Percentiles rank a stretch among this genome's conserved stretches.
Evolutionary conservation across 2,888 invertebrate genomes (phyloP).

Genomic region (Andrena flavipes): DNA sequence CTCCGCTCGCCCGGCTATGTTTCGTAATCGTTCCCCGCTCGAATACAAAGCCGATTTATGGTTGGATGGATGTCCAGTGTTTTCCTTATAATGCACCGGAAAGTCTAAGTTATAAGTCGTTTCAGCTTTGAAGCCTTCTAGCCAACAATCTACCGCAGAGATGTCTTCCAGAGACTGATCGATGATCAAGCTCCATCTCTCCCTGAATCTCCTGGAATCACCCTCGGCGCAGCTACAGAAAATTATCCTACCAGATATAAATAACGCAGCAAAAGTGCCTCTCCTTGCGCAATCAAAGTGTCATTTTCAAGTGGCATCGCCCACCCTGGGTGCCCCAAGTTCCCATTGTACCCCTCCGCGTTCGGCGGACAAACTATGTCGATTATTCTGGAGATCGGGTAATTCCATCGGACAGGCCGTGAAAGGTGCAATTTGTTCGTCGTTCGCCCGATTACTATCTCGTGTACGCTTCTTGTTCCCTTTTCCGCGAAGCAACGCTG

Average conservation of each 20-base stretch:
- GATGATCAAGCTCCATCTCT: no score
- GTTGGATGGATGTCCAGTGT: neutral
- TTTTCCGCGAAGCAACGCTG: conserved; percentile 54
- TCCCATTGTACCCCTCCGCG: conserved; percentile 21
- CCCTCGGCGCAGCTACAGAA: no score
- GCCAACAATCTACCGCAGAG: no score
- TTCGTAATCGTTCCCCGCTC: conserved; percentile 12
- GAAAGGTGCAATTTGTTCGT: conserved; percentile 70
- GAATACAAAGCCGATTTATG: neutral
- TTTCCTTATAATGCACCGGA: neutral
- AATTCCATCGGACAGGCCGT: conserved; percentile 57
- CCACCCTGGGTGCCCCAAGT: neutral
- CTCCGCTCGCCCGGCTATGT: neutral
- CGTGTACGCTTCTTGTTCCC: conserved; percentile 43
- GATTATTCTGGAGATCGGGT: conserved; percentile 62
- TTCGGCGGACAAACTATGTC: conserved; percentile 28
- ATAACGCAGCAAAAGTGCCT: no score
- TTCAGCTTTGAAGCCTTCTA: neutral
- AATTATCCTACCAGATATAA: no score
- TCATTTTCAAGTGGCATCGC: neutral
- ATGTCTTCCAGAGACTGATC: no score
- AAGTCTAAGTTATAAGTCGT: neutral
- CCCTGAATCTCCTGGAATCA: no score
- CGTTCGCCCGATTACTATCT: conserved; percentile 63
- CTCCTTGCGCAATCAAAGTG: neutral